Conservation (phyloP, 2,113 vertebrate genomes). For the Bufo gargarizans region DNA sequence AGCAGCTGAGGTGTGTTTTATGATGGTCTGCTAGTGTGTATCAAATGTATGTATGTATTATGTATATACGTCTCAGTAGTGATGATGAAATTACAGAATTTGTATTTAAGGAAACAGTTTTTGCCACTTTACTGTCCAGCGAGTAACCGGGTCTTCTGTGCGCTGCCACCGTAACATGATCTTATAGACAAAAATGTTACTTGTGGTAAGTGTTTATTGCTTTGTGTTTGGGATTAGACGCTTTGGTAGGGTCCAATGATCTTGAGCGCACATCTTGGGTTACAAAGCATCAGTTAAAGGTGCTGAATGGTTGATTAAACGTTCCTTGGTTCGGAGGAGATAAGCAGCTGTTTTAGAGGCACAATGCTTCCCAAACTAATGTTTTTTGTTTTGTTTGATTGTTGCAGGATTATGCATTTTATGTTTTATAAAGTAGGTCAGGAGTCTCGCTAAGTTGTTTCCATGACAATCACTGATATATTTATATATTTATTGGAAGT, state of each 20-base stretch:
- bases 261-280: background rate
- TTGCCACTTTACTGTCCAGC: background rate
- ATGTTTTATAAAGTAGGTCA: constrained; percentile 31
- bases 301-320: background rate
- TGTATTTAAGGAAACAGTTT: too few species aligned
- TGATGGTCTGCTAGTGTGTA: too few species aligned
- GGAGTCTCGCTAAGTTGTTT: constrained; percentile 39
- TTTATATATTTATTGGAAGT: constrained; percentile 11
- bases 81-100: background rate
- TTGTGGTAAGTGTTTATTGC: background rate
- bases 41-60: too few species aligned
- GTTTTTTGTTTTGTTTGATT: constrained; percentile 12
- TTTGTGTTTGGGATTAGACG: background rate
- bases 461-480: constrained; percentile 29
- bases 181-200: background rate
- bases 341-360: constrained; percentile 7
- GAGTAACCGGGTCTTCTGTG: background rate
- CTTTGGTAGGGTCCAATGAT: background rate
- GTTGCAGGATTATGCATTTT: constrained; percentile 46
- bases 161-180: background rate
- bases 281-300: background rate
- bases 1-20: too few species aligned
- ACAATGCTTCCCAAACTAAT: constrained; percentile 3
- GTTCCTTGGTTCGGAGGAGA: background rate
- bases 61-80: too few species aligned